Base-by-base conservation (phyloP, 2,797 vertebrate species). In the Phalloptychus januarius region DNA sequence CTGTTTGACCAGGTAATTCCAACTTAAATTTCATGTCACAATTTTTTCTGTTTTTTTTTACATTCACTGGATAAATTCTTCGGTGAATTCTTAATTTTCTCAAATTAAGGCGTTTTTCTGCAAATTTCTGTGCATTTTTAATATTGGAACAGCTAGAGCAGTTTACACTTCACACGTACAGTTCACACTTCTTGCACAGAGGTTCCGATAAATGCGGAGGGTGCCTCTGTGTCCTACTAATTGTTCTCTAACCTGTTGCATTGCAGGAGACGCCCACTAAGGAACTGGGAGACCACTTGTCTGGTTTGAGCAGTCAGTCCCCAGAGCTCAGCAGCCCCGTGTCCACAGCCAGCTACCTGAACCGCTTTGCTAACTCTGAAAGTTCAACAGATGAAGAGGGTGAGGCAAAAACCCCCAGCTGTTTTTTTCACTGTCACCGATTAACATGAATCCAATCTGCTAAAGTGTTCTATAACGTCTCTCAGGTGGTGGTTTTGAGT, bases 341-440 rank as follows among this genome's bases (percentile, higher is more conserved):
- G 11, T 88, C 95, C 1, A 54, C 95, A 4, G 89, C 96, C 1
- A 93, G 94, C 80, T 97, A 95, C 95, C 91, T 98, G 81, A 97
- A 96, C 95, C 96, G 97, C 83, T 97, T 97, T 86, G 92, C 96
- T 77, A 98, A 98, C 91, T 99, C 98, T 0, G 98, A 99, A 86
- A 99, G 98, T 85, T 99, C 98, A 77, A 99, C 98, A 0, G 98
- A 99, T 23, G 98, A 99, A 96, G 98, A 99, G 97, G 98, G 98
- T 99, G 95, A 84, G 3, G 12, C 10, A 0, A 25, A 48, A 67
- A 25, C 16, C 11, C 3, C 20, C 1, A 61, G n/a, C 61, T 48
- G 12, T n/a, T 44, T 4, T 44, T 4, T 28, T 15, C 6, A 42
- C 16, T 28, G 42, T 71, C 7, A 18, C 12, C 1, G 11, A 44